phyloP scores from a whole-genome alignment of 2,797 vertebrate species.

The Diglossa cyanea region DNA sequence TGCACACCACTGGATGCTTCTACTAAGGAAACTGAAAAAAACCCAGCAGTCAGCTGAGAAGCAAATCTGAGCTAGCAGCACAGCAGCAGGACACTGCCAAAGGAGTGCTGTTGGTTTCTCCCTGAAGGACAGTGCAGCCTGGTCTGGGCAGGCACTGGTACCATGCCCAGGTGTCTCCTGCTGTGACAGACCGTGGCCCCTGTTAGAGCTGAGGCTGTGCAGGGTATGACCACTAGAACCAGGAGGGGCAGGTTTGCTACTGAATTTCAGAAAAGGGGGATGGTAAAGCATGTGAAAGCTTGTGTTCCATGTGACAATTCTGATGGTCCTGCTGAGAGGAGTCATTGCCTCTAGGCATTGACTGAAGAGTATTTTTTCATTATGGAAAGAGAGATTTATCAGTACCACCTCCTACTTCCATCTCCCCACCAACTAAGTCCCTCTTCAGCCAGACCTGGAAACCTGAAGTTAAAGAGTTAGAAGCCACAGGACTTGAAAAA shows the following conservation, averaged over 20 bases:
- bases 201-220: neutral
- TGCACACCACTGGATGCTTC: no score
- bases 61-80: neutral
- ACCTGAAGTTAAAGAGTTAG: neutral
- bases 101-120: neutral
- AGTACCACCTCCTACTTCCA: neutral
- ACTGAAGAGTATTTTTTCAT: neutral
- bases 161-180: no score
- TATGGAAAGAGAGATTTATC: neutral
- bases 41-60: fast-evolving
- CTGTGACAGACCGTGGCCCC: neutral
- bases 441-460: neutral
- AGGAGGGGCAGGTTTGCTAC: neutral
- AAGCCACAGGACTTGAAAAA: neutral
- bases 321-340: neutral
- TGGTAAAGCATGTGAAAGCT: neutral
- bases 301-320: neutral
- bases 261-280: neutral
- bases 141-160: no score
- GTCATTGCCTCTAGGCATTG: neutral
- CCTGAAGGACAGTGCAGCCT: no score
- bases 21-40: neutral
- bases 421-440: neutral
- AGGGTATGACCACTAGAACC: neutral
- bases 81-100: neutral